Conservation (phyloP, 2,113 vertebrate genomes). For the Rhinolophus sinicus region DNA sequence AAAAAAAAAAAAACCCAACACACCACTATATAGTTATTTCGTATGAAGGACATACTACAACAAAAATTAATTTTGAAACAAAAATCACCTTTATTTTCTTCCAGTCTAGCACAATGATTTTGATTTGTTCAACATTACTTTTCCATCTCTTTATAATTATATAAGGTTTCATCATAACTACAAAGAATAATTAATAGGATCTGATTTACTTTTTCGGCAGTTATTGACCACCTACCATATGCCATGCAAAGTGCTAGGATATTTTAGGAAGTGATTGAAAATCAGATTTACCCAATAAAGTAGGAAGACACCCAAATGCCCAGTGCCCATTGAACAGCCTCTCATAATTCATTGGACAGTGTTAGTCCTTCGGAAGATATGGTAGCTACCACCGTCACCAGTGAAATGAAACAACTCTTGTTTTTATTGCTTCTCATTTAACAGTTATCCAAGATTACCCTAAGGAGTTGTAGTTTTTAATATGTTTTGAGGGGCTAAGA, state of each 20-base stretch:
- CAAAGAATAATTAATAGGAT: background rate
- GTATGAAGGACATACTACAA: background rate
- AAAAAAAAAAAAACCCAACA: background rate
- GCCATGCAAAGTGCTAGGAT: background rate
- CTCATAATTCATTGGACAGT: background rate
- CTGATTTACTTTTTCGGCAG: background rate
- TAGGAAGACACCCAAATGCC: background rate
- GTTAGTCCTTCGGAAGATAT: background rate
- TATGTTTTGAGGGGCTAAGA: background rate
- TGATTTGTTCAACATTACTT: conserved; percentile 22
- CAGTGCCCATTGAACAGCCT: background rate
- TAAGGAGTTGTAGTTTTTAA: background rate
- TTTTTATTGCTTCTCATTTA: conserved; percentile 18
- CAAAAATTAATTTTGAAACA: conserved; percentile 40
- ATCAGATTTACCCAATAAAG: conserved; percentile 24
- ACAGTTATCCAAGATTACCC: background rate
- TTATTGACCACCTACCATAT: background rate
- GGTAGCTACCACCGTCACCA: background rate
- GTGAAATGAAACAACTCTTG: background rate
- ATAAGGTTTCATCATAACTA: background rate
- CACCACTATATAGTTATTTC: background rate
- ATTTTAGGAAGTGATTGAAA: conserved; percentile 26
- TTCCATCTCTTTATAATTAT: conserved; percentile 36
- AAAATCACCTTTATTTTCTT: conserved; percentile 26
- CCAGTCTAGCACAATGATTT: background rate